Evolutionary conservation across 35 echinoderm and acorn worm species (phyloP).

Genomic region (Strongylocentrotus purpuratus): DNA sequence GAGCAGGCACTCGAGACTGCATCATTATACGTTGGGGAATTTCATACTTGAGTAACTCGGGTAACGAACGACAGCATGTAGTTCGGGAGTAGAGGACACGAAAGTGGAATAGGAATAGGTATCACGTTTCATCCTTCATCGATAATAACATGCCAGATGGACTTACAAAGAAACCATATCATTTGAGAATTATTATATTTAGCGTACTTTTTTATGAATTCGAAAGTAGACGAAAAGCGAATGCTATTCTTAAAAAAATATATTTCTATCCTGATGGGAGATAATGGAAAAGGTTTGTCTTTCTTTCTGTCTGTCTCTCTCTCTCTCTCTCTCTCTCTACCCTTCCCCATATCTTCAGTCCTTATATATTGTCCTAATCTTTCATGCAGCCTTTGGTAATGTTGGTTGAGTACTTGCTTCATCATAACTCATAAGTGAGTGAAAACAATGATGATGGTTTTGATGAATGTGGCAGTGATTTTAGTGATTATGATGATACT

Average conservation of each 20-base stretch:
- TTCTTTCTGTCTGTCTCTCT: too few species aligned
- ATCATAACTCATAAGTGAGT: neutral
- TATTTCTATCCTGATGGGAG: too few species aligned
- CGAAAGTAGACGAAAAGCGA: too few species aligned
- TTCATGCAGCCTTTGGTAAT: too few species aligned
- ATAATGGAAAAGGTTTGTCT: too few species aligned
- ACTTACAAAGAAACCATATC: neutral
- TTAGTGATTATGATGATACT: neutral
- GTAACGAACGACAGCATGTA: neutral
- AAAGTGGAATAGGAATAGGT: neutral
- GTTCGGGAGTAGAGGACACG: neutral
- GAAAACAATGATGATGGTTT: neutral
- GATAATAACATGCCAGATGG: neutral
- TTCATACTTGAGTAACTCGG: neutral
- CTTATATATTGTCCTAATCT: too few species aligned
- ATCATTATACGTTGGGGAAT: neutral
- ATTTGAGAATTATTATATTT: neutral
- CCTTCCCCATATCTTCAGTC: neutral
- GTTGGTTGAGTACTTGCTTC: too few species aligned
- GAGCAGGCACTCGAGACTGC: neutral
- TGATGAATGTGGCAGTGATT: neutral
- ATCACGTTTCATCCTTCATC: neutral
- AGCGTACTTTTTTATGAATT: neutral
- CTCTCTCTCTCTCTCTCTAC: neutral
- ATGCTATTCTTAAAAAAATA: too few species aligned